Evolutionary conservation across 2,888 invertebrate species (phyloP), one percentile per base, ranked within the genome.

Genomic region (Anodontia alba): DNA sequence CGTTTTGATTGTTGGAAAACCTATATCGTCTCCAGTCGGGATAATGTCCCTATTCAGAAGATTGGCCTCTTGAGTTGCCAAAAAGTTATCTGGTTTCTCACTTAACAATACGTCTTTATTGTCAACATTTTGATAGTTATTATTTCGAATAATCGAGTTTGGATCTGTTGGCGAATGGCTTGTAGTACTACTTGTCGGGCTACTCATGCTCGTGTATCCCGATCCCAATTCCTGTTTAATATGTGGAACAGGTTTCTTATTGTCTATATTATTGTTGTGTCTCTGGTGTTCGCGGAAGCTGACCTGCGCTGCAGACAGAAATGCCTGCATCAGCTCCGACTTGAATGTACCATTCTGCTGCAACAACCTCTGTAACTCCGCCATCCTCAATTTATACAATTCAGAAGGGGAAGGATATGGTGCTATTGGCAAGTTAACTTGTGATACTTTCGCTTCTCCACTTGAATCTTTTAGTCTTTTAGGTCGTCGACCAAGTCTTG

Each of bases 401-500:
- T 93, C 93, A 42, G 90, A 83, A 1, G 89, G 88, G n/a, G 91
- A 91, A n/a, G 93, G 93, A 81, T 93, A 93, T 0, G 94, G 94
- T n/a, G 93, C 93, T 38, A 93, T 93, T 36, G 92, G 91, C 62
- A 92, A 86, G 83, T 91, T 92, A 31, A 87, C 84, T 33, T 90
- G 90, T 36, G 85, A 73, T 36, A 80, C 62, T 70, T 87, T 88
- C 8, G 80, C 72, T 73, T 91, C 90, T 31, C 90, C 90, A 74
- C 89, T 86, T 0, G 91, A 89, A 76, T 94, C 94, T 88, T 94
- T 94, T 83, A 94, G 86, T 42, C 94, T 88, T 80, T 94, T 94
- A 51, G 94, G 94, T 62, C 94, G 80, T 62, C 94, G 88, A n/a
- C 94, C 94, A 33, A 94, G 89, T 75, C 94, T 88, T 33, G 94